Base-by-base conservation (phyloP, 2,888 invertebrate genomes). In the Automeris io region DNA sequence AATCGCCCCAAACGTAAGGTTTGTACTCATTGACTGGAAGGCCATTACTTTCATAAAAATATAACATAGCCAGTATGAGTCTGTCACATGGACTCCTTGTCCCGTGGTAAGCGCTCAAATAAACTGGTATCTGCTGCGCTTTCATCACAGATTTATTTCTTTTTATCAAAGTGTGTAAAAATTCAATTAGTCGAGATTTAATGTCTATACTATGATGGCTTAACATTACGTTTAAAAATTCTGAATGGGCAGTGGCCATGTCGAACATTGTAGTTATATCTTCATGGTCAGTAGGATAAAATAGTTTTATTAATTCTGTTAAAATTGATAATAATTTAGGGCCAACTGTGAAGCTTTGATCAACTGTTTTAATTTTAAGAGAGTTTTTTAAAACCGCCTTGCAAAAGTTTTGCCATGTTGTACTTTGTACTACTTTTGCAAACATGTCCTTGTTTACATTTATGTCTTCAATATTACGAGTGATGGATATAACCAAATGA, bases 1-100 rank as follows among this genome's bases (percentile, higher is more conserved):
- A 90, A 62, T 91, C 91, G 1, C 96, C 95, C 93, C 95, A 97
- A 0, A 96, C 79, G 57, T 93, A 94, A 0, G 96, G 96, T 46
- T 93, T 91, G 66, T 89, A 93, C 54, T 91, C 87, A 35, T 88
- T 82, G 7, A 93, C 82, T 12, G 90, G 89, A 41, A 91, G 81
- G 36, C 90, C 91, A 59, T 90, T 90, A 42, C 77, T 78, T 76
- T 95, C 93, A 74, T 93, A 93, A 44, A 89, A 80, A 49, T 90
- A 88, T 39, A 95, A 67, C 45, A 95, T 85, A 35, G 89, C 80
- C 42, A 93, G 74, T 33, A 95, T 88, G 18, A 90, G 86, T 49
- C 92, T 91, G 72, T 97, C 96, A 38, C 90, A 88, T 6, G 86
- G 76, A 32, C 87, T 88, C 26, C 93, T 83, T 0, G 93, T 92